Percentiles rank a stretch among this genome's conserved stretches.
Evolutionary conservation across 1,140 invertebrate species (phyloP).

Genomic region (Bombus waltoni): DNA sequence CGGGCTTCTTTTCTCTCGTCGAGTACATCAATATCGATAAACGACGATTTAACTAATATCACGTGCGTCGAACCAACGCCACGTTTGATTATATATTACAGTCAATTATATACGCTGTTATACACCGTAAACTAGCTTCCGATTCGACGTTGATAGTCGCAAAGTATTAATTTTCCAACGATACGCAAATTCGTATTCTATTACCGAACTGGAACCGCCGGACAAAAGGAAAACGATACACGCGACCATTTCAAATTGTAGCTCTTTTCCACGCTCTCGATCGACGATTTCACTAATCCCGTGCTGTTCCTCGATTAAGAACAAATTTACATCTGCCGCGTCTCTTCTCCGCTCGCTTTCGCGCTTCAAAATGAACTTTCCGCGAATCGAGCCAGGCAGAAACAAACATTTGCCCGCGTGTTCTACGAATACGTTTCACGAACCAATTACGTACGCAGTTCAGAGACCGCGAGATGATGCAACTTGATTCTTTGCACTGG

Average conservation of each 20-base stretch:
- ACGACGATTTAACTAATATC: not conserved
- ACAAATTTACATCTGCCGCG: not conserved
- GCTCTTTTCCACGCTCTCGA: not conserved
- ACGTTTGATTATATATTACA: not conserved
- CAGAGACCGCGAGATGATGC: no score
- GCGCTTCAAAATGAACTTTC: not conserved
- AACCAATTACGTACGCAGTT: no score
- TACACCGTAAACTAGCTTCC: not conserved
- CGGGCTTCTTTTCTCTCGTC: no score
- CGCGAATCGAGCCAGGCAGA: no score
- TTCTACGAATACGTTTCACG: no score
- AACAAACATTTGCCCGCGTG: no score
- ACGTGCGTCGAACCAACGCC: no score
- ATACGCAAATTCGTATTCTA: not conserved
- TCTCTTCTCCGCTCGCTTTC: not conserved
- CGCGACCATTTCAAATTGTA: not conserved
- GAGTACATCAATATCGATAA: not conserved
- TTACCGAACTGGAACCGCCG: rapidly evolving
- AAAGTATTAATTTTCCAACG: not conserved
- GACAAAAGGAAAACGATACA: not conserved
- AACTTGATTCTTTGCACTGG: no score
- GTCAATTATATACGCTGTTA: not conserved
- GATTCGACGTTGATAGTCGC: not conserved
- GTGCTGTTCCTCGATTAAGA: not conserved
- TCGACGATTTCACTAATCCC: no score